Percentiles rank a stretch among this genome's conserved stretches.
Conservation (phyloP, 1,140 invertebrate genomes). For the Ostrea edulis region DNA sequence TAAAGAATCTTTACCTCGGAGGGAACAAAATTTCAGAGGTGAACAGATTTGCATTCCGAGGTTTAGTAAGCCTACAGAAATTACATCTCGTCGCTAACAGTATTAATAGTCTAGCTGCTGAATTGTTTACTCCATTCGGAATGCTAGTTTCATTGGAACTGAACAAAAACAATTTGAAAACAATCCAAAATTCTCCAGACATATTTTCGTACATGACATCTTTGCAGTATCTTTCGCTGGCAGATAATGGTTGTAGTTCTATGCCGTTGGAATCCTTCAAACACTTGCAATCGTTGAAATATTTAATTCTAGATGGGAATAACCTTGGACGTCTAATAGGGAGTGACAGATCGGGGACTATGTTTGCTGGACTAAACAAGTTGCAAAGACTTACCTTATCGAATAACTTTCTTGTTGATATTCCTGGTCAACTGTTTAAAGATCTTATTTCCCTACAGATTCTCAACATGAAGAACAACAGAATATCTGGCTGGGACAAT, state of each 20-base stretch:
- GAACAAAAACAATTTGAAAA: conserved; percentile 66
- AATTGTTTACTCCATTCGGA: conserved; percentile 61
- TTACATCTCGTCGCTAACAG: conserved; percentile 63
- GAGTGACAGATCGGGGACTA: conserved; percentile 48
- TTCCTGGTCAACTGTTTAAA: conserved; percentile 60
- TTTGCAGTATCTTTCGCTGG: conserved; percentile 63
- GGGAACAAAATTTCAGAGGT: conserved; percentile 60
- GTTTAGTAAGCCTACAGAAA: conserved; percentile 59
- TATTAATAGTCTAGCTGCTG: conserved; percentile 62
- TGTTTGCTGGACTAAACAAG: conserved; percentile 60
- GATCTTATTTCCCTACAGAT: conserved; percentile 54
- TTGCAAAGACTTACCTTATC: conserved; percentile 60
- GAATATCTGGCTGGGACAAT: conserved; percentile 63
- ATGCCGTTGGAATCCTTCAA: conserved; percentile 59
- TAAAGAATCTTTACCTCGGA: conserved; percentile 62
- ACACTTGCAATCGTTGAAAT: conserved; percentile 53
- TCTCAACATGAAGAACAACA: conserved; percentile 60
- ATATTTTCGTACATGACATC: conserved; percentile 55
- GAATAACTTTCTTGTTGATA: conserved; percentile 57
- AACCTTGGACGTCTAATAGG: conserved; percentile 58
- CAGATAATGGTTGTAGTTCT: conserved; percentile 59
- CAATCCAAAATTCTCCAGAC: conserved; percentile 51
- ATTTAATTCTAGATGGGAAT: conserved; percentile 65
- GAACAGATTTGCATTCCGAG: conserved; percentile 61
- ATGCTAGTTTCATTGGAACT: conserved; percentile 62